These are phyloP conservation scores for Syrrhaptes paradoxus DNA, from an alignment of 2,113 vertebrate species.

Conservation along the genomic window DNA sequence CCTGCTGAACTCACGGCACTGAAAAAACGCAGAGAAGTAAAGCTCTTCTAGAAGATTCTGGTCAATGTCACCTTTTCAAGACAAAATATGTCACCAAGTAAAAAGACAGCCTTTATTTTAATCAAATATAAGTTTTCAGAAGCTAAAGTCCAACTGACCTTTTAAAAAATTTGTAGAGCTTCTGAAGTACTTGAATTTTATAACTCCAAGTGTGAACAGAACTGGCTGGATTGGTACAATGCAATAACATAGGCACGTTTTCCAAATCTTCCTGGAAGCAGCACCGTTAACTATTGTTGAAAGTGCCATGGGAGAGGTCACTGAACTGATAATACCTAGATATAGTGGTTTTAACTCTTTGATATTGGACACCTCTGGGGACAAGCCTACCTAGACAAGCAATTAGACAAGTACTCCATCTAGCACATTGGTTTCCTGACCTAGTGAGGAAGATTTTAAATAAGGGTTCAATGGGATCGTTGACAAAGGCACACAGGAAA, in stretches of 20 bases:
- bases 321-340: conserved; percentile 7
- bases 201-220: neutral
- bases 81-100: neutral
- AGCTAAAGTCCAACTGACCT: neutral
- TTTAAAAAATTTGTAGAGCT: neutral
- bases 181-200: neutral
- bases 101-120: neutral
- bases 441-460: neutral
- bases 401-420: neutral
- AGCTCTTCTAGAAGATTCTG: neutral
- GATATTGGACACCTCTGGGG: neutral
- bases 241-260: neutral
- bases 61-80: neutral
- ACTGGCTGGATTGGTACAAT: neutral
- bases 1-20: neutral
- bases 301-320: conserved; percentile 51
- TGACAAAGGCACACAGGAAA: neutral
- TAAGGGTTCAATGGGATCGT: neutral
- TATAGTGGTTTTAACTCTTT: neutral
- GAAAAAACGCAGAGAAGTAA: neutral
- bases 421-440: neutral
- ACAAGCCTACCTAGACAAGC: neutral
- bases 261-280: neutral
- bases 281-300: conserved; percentile 54
- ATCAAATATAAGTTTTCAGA: neutral